Evolutionary conservation across 1,140 invertebrate species (phyloP).

Genomic region (Centruroides sculpturatus): DNA sequence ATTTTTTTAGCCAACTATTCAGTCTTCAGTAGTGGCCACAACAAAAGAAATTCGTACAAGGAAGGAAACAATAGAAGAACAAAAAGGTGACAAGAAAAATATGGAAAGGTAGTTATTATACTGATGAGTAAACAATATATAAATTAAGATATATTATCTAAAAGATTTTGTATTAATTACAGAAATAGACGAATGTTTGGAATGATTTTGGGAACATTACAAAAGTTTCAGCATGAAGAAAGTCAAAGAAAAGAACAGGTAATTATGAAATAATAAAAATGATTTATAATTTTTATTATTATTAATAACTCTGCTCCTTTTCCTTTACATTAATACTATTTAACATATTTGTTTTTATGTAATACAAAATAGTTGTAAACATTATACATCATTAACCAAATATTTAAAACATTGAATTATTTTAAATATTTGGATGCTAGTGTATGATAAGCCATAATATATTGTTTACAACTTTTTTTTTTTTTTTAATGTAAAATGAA

Average conservation of each 20-base stretch:
- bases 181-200: slow-evolving; percentile 90
- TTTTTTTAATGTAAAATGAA: no score
- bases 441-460: no score
- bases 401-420: slow-evolving; percentile 9
- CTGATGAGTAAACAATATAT: no score
- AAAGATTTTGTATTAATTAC: slow-evolving; percentile 6
- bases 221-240: slow-evolving; percentile 90
- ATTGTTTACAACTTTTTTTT: no score
- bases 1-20: slow-evolving; percentile 27
- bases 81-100: slow-evolving; percentile 65
- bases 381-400: neutral
- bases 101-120: slow-evolving; percentile 40
- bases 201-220: slow-evolving; percentile 76
- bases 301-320: neutral
- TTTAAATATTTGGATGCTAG: neutral
- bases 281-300: neutral
- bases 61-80: slow-evolving; percentile 62
- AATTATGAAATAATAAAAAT: slow-evolving; percentile 10
- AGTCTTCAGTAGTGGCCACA: slow-evolving; percentile 32
- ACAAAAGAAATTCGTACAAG: slow-evolving; percentile 37
- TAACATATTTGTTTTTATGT: neutral
- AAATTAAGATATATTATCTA: no score
- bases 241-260: slow-evolving; percentile 60
- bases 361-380: neutral
- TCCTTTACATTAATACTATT: slow-evolving; percentile 11